Evolutionary conservation across 2,113 vertebrate species (phyloP), one percentile per base, ranked within the genome.

Genomic region (Pungitius pungitius): DNA sequence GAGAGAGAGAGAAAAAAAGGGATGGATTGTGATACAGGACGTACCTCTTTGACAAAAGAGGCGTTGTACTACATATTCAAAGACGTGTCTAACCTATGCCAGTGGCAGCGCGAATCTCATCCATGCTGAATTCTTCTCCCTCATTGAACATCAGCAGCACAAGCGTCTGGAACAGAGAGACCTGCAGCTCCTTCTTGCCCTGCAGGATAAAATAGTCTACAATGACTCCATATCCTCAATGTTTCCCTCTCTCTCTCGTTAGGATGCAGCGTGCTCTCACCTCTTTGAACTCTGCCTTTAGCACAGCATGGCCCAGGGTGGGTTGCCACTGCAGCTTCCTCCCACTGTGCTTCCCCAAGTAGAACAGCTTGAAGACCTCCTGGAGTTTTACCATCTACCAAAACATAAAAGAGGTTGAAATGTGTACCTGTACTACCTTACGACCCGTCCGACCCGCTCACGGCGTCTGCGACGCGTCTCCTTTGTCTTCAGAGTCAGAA

Each of bases 111-210:
- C 95, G 96, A 84, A 99, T 98, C 64, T 99, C 97, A 87, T 99
- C 98, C 89, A 99, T 91, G 90, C 96, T 96, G 93, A 99, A 99
- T 58, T 99, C 98, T 73, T 99, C 98, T 69, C 96, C 97, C 93
- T 99, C 98, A 56, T 98, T 99, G 90, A 99, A 99, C 98, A 99
- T 99, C 27, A 99, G 95, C 77, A 99, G 93, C 92, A 99, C 97
- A 90, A 99, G 83, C 0, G 98, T 99, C 92, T 99, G 98, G 94
- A 99, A 99, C 81, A 99, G 92, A 75, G 98, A 99, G 43, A 99
- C 97, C 79, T 99, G 98, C 75, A 99, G 95, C 91, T 99, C 97
- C 90, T 99, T 99, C 89, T 95, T 99, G 55, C 97, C 98, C 98
- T 93, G 73, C 84, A 89, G 82, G 77, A 75, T 59, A 63, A 86